Evolutionary conservation across 2,113 vertebrate genomes (phyloP).

Genomic region (Psophia crepitans): DNA sequence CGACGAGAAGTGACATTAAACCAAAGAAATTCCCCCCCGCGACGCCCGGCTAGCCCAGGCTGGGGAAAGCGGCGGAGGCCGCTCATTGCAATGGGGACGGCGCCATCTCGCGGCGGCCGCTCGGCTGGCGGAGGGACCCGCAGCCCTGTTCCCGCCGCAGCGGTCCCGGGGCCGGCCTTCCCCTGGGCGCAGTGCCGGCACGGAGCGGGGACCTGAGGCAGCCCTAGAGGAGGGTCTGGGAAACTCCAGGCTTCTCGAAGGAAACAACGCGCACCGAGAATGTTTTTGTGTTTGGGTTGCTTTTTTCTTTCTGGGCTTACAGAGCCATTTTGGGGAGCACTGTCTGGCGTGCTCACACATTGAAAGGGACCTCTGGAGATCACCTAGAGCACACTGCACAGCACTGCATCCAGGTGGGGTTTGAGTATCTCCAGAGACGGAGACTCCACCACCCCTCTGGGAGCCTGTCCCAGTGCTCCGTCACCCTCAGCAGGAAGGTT

Average conservation of each 20-base stretch:
- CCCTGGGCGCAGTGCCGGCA: fast-evolving
- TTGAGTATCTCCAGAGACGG: no score
- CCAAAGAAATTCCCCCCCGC: fast-evolving
- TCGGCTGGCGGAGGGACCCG: not conserved
- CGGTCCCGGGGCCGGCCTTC: no score
- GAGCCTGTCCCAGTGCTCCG: no score
- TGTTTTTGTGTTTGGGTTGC: no score
- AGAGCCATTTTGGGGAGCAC: not conserved
- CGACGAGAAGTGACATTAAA: not conserved
- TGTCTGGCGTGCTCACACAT: no score
- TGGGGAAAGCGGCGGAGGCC: not conserved
- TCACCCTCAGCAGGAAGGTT: no score
- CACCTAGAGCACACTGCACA: no score
- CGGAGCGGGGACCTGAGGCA: not conserved
- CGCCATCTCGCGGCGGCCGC: not conserved
- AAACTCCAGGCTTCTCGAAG: no score
- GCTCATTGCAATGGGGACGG: not conserved
- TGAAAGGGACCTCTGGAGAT: no score
- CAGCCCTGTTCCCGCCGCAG: not conserved
- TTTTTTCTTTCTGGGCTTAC: no score
- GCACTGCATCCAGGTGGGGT: no score
- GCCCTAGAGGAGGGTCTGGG: fast-evolving
- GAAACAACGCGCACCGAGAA: not conserved
- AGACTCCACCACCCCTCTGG: no score
- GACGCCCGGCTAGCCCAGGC: fast-evolving